phyloP scores from a whole-genome alignment of 2,888 invertebrate species.

The Alcis repandata region DNA sequence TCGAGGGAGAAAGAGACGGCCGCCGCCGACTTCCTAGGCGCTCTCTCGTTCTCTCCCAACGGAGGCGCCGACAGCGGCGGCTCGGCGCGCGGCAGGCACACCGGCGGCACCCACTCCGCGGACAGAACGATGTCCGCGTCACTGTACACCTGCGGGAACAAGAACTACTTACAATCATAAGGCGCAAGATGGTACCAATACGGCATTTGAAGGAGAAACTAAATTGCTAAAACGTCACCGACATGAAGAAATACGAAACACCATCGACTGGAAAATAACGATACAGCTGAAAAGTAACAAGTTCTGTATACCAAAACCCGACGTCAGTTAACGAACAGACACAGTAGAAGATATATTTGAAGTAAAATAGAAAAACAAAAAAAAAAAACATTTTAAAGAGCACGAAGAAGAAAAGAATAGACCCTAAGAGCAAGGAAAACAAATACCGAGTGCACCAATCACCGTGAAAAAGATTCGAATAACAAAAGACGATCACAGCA shows the following conservation, averaged over 20 bases:
- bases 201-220: slow-evolving; percentile 18
- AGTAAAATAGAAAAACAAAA: background rate
- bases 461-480: background rate
- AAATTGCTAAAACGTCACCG: too few relatives aligned
- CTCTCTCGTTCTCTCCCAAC: slow-evolving; percentile 81
- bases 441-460: background rate
- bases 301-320: background rate
- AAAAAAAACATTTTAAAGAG: background rate
- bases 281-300: slow-evolving; percentile 2
- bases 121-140: slow-evolving; percentile 96
- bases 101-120: slow-evolving; percentile 95
- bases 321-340: background rate
- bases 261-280: background rate
- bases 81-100: slow-evolving; percentile 91
- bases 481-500: too few relatives aligned
- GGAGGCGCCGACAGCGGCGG: slow-evolving; percentile 86
- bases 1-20: slow-evolving; percentile 82
- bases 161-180: slow-evolving; percentile 35
- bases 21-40: slow-evolving; percentile 75
- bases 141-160: slow-evolving; percentile 88
- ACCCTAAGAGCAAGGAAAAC: background rate
- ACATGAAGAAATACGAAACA: background rate
- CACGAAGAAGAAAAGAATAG: background rate
- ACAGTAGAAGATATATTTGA: background rate
- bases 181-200: background rate